A percentile compares a stretch with the other conserved stretches of the same genome.
phyloP scores from a whole-genome alignment of 2,113 vertebrate species.

The Lepus americanus region DNA sequence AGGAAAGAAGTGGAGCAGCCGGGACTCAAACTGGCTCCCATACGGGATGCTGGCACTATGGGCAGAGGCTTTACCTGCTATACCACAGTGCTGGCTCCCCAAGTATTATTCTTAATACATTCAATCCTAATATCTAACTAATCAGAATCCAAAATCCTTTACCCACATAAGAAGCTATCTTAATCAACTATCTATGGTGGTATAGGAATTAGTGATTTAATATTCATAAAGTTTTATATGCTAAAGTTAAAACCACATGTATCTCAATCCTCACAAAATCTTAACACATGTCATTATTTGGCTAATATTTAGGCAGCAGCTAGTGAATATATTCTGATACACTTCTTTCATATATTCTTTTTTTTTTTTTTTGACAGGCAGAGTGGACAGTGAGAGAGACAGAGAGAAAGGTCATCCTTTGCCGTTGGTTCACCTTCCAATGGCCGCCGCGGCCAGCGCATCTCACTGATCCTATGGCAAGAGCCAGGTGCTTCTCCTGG shows the following conservation, averaged over 20 bases:
- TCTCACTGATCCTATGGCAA: too few relatives aligned
- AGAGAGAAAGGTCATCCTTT: too few relatives aligned
- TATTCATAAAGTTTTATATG: slow-evolving; percentile 12
- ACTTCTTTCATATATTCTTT: not conserved
- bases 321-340: not conserved
- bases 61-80: too few relatives aligned
- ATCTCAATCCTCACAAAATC: not conserved
- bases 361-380: too few relatives aligned
- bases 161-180: not conserved
- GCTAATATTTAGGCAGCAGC: not conserved
- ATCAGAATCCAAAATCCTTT: slow-evolving; percentile 1
- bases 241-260: not conserved
- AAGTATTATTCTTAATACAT: slow-evolving; percentile 23
- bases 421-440: too few relatives aligned
- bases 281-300: slow-evolving; percentile 29
- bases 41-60: too few relatives aligned
- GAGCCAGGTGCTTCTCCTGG: too few relatives aligned
- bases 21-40: too few relatives aligned
- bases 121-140: not conserved
- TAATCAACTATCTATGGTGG: slow-evolving; percentile 13
- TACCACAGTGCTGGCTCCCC: too few relatives aligned
- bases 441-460: too few relatives aligned
- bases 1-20: too few relatives aligned
- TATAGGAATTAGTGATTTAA: slow-evolving; percentile 2
- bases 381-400: too few relatives aligned